A percentile compares a stretch with the other conserved stretches of the same genome.
Conservation (phyloP, 1,140 invertebrate species). For the Drosophila punjabiensis region DNA sequence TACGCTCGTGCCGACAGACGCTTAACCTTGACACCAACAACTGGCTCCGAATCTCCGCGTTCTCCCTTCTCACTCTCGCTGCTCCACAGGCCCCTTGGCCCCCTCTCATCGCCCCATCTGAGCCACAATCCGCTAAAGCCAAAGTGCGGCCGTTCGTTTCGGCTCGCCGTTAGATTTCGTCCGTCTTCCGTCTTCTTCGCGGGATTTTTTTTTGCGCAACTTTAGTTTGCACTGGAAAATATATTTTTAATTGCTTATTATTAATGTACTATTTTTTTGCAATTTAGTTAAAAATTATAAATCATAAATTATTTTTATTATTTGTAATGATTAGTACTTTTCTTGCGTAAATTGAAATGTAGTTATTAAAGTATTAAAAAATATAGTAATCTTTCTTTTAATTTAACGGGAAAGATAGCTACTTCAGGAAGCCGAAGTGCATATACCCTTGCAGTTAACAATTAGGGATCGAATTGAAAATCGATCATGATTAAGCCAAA, state of each 20-base stretch:
- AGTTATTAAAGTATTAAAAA: too few species aligned
- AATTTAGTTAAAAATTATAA: too few species aligned
- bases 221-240: slow-evolving; percentile 15
- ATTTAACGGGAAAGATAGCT: too few species aligned
- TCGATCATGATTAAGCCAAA: too few species aligned
- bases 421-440: too few species aligned
- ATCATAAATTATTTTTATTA: too few species aligned
- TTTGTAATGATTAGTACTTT: too few species aligned
- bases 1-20: slow-evolving; percentile 67
- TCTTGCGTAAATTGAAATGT: too few species aligned
- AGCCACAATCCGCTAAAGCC: slow-evolving; percentile 48
- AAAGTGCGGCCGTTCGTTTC: slow-evolving; percentile 61
- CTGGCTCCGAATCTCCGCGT: slow-evolving; percentile 19
- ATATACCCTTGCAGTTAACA: too few species aligned
- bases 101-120: background rate
- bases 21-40: slow-evolving; percentile 76
- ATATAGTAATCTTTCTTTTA: too few species aligned
- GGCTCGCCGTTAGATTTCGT: slow-evolving; percentile 65
- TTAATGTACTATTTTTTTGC: too few species aligned
- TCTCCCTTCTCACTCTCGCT: slow-evolving; percentile 21
- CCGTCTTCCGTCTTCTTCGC: slow-evolving; percentile 24
- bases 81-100: background rate
- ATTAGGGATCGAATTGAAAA: too few species aligned
- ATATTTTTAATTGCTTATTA: background rate
- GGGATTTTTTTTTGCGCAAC: slow-evolving; percentile 57